Base-by-base conservation (phyloP, 2,888 invertebrate species). In the Rosalia funebris region DNA sequence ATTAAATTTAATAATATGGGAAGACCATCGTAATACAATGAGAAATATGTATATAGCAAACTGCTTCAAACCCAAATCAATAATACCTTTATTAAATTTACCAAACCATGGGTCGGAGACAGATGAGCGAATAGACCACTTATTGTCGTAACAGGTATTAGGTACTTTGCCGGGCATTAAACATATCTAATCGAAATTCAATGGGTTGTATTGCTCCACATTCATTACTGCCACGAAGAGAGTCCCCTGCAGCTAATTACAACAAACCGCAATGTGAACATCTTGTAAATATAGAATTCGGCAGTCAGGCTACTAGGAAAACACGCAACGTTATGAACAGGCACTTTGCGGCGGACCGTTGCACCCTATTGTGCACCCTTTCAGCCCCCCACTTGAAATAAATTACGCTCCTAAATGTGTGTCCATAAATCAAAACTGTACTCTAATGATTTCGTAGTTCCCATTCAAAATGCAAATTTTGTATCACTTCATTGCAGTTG, bases 311-410 rank as follows among this genome's bases (percentile, higher is more conserved):
- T 42, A 53, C 42, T 4, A 25, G 53, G 53, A 53, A 42, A 31
- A 16, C 53, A 53, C 53, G 53, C 53, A 53, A 56, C 39, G 15
- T 17, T 56, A 46, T 56, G 39, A 56, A 41, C 39, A 19, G 41
- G 55, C 62, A 65, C 65, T 65, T 65, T 65, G 62, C 59, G 63
- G 66, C 48, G 60, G 60, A 63, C 66, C 59, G 63, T 63, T 62
- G 66, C 61, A 61, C 66, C 66, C 63, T 55, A 63, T 63, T 57
- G 66, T 61, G 63, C 61, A 63, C 66, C 66, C 66, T 60, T 66
- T 58, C 53, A 50, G 36, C 57, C 61, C 61, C 56, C 59, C 57
- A 60, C 65, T 63, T 46, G 66, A 66, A 63, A 66, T 66, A 63
- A 63, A 66, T 66, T 66, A 66, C 59, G 45, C 55, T 62, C 47